Evolutionary conservation across 2,113 vertebrate genomes (phyloP).

Genomic region (Typhlomys cinereus): DNA sequence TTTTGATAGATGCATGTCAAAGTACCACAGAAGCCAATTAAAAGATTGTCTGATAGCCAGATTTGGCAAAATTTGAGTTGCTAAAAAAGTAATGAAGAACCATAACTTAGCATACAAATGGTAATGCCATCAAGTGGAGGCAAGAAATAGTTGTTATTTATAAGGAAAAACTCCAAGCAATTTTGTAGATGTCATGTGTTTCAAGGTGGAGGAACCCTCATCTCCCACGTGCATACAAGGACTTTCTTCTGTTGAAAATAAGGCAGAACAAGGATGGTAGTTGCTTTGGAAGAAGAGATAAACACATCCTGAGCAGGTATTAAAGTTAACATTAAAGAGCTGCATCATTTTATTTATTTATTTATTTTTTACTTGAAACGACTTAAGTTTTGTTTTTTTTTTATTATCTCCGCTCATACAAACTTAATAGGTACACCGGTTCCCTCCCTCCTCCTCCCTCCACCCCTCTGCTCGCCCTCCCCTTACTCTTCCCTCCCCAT

Average conservation of each 20-base stretch:
- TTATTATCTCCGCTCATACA: too few species aligned
- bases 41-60: not conserved
- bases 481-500: too few species aligned
- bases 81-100: not conserved
- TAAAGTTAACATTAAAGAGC: not conserved
- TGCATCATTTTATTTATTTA: too few species aligned
- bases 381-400: too few species aligned
- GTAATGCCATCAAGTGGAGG: too few species aligned
- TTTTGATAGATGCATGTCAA: not conserved
- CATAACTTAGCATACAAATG: not conserved
- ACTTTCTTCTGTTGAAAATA: not conserved
- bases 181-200: not conserved
- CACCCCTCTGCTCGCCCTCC: too few species aligned
- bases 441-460: too few species aligned
- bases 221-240: not conserved
- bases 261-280: not conserved
- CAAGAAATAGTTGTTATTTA: not conserved
- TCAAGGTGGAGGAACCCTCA: not conserved
- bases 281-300: not conserved
- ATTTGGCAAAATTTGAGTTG: not conserved
- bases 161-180: not conserved
- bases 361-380: too few species aligned
- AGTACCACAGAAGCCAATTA: not conserved
- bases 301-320: not conserved
- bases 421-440: too few species aligned